These are phyloP conservation scores for Phorcus lineatus DNA, from an alignment of 2,888 invertebrate genomes.

Conservation along the genomic window DNA sequence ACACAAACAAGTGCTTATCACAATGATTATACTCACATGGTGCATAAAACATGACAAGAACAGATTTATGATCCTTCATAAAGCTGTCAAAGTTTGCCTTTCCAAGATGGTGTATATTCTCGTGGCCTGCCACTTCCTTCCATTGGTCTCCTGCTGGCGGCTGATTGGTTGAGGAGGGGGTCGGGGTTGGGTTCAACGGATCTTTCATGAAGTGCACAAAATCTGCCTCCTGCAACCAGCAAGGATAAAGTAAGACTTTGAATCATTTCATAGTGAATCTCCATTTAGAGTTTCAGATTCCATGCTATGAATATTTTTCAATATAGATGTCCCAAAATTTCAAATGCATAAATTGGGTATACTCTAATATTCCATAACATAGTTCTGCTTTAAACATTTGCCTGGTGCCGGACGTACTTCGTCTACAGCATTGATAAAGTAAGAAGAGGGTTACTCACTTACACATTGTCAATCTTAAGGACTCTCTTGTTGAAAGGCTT, in stretches of 20 bases:
- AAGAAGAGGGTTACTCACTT: neutral
- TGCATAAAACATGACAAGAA: conserved; percentile 76
- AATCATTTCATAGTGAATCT: neutral
- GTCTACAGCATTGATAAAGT: neutral
- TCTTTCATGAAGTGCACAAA: conserved; percentile 81
- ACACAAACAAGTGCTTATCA: neutral
- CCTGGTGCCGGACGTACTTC: too few species aligned
- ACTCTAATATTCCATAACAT: too few species aligned
- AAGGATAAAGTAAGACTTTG: neutral
- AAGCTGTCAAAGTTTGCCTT: conserved; percentile 77
- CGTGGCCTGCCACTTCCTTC: conserved; percentile 76
- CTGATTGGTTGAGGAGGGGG: conserved; percentile 59
- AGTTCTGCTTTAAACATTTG: too few species aligned
- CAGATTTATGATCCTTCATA: conserved; percentile 79
- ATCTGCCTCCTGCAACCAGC: conserved; percentile 80
- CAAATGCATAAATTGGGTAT: too few species aligned
- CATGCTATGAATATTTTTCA: too few species aligned
- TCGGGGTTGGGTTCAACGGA: conserved; percentile 75
- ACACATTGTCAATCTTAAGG: neutral
- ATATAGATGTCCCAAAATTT: too few species aligned
- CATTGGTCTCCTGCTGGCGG: conserved; percentile 76
- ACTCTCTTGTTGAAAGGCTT: too few species aligned
- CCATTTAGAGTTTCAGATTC: too few species aligned
- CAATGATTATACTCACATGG: conserved; percentile 71
- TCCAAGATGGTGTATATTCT: conserved; percentile 85